Percentiles rank a stretch among this genome's conserved stretches.
phyloP scores from a whole-genome alignment of 1,140 invertebrate genomes.

The Achroia grisella region DNA sequence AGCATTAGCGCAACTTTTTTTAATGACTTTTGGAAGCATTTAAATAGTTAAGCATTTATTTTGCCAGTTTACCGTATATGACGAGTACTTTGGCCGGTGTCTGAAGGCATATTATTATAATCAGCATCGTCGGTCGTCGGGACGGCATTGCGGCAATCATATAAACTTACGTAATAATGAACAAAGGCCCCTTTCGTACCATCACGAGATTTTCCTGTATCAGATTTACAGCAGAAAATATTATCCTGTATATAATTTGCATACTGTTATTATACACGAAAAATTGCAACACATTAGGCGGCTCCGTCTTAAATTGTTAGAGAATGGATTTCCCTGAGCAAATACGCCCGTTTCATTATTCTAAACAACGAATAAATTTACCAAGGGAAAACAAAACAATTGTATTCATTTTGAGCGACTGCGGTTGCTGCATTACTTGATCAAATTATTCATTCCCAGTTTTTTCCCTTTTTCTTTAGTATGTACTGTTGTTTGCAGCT shows the following conservation, averaged over 20 bases:
- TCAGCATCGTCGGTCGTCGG: too few relatives aligned
- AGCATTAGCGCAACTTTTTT: too few relatives aligned
- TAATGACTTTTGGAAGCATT: too few relatives aligned
- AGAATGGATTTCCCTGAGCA: constrained; percentile 60
- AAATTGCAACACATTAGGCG: constrained; percentile 57
- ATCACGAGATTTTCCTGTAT: neutral
- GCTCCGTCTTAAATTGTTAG: constrained; percentile 56
- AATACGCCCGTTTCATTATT: constrained; percentile 65
- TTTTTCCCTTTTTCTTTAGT: constrained; percentile 21
- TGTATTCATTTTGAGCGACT: constrained; percentile 63
- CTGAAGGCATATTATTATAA: too few relatives aligned
- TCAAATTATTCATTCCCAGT: constrained; percentile 53
- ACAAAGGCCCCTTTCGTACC: too few relatives aligned
- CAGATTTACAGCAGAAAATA: neutral
- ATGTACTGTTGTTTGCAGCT: constrained; percentile 16
- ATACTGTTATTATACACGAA: constrained; percentile 50
- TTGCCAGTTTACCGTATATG: too few relatives aligned
- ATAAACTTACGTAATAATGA: too few relatives aligned
- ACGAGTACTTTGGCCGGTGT: too few relatives aligned
- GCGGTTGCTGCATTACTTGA: constrained; percentile 58
- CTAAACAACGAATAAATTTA: constrained; percentile 66
- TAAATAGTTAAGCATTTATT: too few relatives aligned
- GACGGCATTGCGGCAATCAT: too few relatives aligned
- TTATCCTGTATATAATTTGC: constrained; percentile 25
- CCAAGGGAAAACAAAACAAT: constrained; percentile 67